These are phyloP conservation scores for Montipora capitata DNA, from an alignment of 92 coral and sea anemone genomes.

Conservation along the genomic window DNA sequence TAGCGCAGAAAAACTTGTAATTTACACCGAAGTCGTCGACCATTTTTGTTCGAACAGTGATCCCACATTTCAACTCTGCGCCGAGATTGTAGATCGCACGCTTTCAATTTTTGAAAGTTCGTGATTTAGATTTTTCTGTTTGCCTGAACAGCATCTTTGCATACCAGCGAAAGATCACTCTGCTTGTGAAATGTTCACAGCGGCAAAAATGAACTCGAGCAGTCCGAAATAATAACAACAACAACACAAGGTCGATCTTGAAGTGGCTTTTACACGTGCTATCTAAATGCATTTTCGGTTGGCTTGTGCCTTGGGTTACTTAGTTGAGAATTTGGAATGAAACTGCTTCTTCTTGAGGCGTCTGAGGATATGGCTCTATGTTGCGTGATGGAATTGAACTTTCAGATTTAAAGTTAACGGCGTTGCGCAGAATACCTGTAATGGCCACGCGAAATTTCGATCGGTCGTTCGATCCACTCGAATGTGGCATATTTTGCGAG, in stretches of 20 bases:
- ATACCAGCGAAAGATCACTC: background rate
- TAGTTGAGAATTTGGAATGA: constrained; percentile 11
- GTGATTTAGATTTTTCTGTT: background rate
- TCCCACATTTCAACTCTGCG: constrained; percentile 27
- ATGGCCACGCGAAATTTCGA: constrained; percentile 46
- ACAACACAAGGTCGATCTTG: constrained; percentile 35
- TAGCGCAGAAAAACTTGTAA: constrained; percentile 42
- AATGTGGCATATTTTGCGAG: constrained; percentile 32
- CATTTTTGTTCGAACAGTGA: constrained; percentile 42
- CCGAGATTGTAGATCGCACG: constrained; percentile 33
- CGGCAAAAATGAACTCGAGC: constrained; percentile 16
- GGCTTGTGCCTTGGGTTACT: constrained; percentile 9
- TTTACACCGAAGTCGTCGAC: constrained; percentile 49
- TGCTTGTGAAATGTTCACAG: constrained; percentile 3
- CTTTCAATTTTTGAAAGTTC: background rate
- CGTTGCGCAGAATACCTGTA: constrained; percentile 23
- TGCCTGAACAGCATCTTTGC: background rate
- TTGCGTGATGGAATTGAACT: constrained; percentile 51
- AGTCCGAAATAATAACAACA: constrained; percentile 28
- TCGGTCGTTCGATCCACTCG: background rate
- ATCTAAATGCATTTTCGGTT: constrained; percentile 34
- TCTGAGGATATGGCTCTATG: background rate
- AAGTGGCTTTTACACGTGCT: constrained; percentile 55
- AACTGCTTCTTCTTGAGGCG: background rate
- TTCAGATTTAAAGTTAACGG: constrained; percentile 32